These are phyloP conservation scores for Nipponia nippon DNA, from an alignment of 2,113 vertebrate genomes.

Conservation along the genomic window DNA sequence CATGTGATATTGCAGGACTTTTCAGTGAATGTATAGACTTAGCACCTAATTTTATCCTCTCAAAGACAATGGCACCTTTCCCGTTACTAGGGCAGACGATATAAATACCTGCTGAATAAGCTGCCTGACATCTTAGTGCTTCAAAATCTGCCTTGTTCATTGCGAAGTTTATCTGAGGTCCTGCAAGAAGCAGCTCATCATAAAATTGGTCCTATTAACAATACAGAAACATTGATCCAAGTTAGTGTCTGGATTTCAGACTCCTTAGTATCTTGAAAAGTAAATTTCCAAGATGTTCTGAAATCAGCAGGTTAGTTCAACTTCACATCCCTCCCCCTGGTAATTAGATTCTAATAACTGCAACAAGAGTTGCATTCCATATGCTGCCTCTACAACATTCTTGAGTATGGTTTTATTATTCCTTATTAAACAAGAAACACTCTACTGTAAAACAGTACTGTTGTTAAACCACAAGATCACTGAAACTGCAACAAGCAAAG, in stretches of 20 bases:
- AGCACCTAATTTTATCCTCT: background rate
- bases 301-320: background rate
- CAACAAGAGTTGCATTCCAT: background rate
- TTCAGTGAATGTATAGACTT: background rate
- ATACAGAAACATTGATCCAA: background rate
- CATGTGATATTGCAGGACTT: background rate
- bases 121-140: background rate
- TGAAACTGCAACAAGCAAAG: background rate
- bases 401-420: background rate
- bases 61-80: background rate
- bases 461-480: background rate
- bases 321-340: background rate
- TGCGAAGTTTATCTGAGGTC: background rate
- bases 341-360: background rate
- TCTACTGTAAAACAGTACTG: background rate
- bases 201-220: background rate
- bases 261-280: background rate
- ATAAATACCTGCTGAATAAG: background rate
- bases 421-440: background rate
- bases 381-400: background rate
- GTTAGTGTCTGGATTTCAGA: background rate
- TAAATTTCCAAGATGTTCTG: background rate
- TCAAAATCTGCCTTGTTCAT: background rate
- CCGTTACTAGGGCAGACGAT: background rate
- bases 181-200: background rate